Base-by-base conservation (phyloP, 2,797 vertebrate genomes). In the Austrolebias charrua region DNA sequence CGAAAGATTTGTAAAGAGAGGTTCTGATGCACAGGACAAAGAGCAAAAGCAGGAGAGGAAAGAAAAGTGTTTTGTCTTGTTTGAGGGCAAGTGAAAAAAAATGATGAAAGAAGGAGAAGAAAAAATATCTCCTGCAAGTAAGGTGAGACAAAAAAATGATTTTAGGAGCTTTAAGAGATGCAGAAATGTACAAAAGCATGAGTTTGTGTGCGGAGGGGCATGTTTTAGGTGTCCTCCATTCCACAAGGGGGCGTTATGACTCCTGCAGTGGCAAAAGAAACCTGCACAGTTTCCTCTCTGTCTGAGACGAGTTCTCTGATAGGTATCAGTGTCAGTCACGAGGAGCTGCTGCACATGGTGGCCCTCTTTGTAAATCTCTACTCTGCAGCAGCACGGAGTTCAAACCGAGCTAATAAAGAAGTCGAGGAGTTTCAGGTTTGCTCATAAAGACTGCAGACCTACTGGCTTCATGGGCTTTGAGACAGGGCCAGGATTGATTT, bases 221-320 rank as follows among this genome's bases (percentile, higher is more conserved):
- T n/a, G 54, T 38, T 5, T 24, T 10, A 42, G 50, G 33, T 57
- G 73, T 55, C 80, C 81, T 82, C 89, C 83, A 66, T 60, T 61
- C 88, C 91, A 91, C 91, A 71, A 64, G 89, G 74, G 84, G 89
- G 89, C 69, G 73, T 84, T 85, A 49, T 84, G 81, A 79, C 71
- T 77, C 85, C 44, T 85, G 63, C 65, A 70, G 45, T 63, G 38
- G 43, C n/a, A 4, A 49, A 42, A 67, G 38, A 55, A 60, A 69
- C 24, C 20, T 68, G 55, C 24, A 52, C 61, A 55, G 70, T 15
- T 47, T 51, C 52, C 55, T 74, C 69, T 46, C 42, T 40, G 29
- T 35, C n/a, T n/a, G n/a, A n/a, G n/a, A n/a, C 53, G 73, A 54
- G 55, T 63, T 60, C 42, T 57, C 60, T 81, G 79, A 78, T 77